phyloP scores from a whole-genome alignment of 1,140 invertebrate genomes.

The Bombus sibiricus region DNA sequence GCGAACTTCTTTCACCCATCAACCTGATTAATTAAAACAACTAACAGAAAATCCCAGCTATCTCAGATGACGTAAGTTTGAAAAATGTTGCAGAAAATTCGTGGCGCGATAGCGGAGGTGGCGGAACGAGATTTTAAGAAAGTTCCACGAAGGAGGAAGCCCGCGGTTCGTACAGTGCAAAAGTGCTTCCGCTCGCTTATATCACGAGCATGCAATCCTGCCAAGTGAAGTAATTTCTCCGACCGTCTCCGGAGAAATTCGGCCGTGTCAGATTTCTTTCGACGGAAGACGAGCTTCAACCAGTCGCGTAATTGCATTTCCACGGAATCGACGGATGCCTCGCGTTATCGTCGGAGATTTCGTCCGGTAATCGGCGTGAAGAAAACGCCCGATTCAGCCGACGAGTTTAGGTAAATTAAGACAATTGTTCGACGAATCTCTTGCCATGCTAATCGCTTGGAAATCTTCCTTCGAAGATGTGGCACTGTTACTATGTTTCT shows the following conservation, averaged over 20 bases:
- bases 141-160: conserved; percentile 6
- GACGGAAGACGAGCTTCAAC: conserved; percentile 46
- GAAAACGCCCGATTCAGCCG: conserved; percentile 50
- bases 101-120: neutral
- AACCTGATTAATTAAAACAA: too few species aligned
- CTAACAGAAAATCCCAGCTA: neutral
- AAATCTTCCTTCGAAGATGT: neutral
- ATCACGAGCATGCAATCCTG: conserved; percentile 48
- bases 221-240: conserved; percentile 53
- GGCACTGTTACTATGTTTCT: too few species aligned
- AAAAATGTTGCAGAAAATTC: conserved; percentile 11
- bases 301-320: conserved; percentile 64
- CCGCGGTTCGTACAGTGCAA: neutral
- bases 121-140: conserved; percentile 23
- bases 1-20: too few species aligned
- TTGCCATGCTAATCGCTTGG: neutral
- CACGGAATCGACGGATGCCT: conserved; percentile 56
- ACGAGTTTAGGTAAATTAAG: conserved; percentile 55
- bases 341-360: conserved; percentile 62
- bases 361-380: conserved; percentile 54
- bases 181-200: conserved; percentile 45
- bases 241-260: conserved; percentile 46
- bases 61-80: neutral
- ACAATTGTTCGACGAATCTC: conserved; percentile 56
- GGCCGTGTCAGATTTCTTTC: conserved; percentile 58